Conservation (phyloP, 1,140 invertebrate species). For the Achatina immaculata region DNA sequence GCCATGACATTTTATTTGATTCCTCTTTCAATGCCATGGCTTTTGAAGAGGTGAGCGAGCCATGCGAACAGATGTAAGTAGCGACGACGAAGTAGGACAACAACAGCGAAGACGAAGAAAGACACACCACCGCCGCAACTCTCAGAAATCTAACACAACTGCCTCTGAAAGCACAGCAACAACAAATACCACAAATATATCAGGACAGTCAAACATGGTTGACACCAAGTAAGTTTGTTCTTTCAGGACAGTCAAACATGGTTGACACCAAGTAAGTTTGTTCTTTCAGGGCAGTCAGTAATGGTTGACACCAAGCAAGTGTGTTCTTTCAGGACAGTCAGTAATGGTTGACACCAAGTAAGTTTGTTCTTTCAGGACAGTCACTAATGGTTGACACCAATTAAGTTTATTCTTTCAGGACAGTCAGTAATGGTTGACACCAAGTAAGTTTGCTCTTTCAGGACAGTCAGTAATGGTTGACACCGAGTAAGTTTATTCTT, state of each 20-base stretch:
- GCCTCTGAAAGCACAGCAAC: conserved; percentile 45
- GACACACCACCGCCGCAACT: conserved; percentile 37
- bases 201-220: conserved; percentile 30
- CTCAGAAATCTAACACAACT: conserved; percentile 44
- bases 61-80: conserved; percentile 30
- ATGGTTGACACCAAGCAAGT: conserved; percentile 42
- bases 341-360: conserved; percentile 41
- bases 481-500: too few relatives aligned
- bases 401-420: conserved; percentile 32
- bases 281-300: conserved; percentile 30
- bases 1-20: too few relatives aligned
- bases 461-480: too few relatives aligned
- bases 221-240: conserved; percentile 38
- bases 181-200: conserved; percentile 47
- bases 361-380: conserved; percentile 29
- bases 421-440: too few relatives aligned
- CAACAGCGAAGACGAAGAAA: conserved; percentile 25
- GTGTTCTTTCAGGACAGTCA: conserved; percentile 20
- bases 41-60: conserved; percentile 19
- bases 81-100: conserved; percentile 39
- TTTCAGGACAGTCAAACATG: conserved; percentile 36
- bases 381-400: conserved; percentile 38
- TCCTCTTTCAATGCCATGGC: too few relatives aligned
- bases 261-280: conserved; percentile 40
- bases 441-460: too few relatives aligned